phyloP scores from a whole-genome alignment of 1,140 invertebrate species.

The Cylas formicarius region DNA sequence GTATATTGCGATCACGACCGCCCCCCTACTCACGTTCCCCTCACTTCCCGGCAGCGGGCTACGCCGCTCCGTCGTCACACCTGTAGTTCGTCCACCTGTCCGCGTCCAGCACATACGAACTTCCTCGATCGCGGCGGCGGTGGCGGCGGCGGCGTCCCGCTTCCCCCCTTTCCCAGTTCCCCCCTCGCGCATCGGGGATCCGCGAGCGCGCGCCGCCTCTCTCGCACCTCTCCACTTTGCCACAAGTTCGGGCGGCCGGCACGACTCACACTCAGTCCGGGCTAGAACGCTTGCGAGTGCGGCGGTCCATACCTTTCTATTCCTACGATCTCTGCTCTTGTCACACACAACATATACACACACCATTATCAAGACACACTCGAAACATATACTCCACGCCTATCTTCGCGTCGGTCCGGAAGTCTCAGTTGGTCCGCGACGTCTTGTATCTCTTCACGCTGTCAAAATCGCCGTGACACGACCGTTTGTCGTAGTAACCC shows the following conservation, averaged over 20 bases:
- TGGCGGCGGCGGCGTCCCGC: conserved; percentile 2
- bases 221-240: conserved; percentile 5
- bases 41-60: too few relatives aligned
- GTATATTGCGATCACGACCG: too few relatives aligned
- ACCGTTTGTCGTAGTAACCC: background rate
- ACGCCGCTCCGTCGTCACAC: too few relatives aligned
- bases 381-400: too few relatives aligned
- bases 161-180: conserved; percentile 10
- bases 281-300: conserved; percentile 40
- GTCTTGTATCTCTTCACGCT: too few relatives aligned
- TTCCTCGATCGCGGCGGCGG: conserved; percentile 19
- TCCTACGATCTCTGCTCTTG: conserved; percentile 32
- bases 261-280: conserved; percentile 36
- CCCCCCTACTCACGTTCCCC: too few relatives aligned
- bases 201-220: conserved; percentile 12
- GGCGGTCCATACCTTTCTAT: conserved; percentile 36
- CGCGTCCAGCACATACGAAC: conserved; percentile 35
- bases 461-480: background rate
- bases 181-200: conserved; percentile 2
- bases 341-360: conserved; percentile 10
- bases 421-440: too few relatives aligned
- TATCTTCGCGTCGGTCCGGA: too few relatives aligned
- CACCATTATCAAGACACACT: too few relatives aligned
- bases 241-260: conserved; percentile 11
- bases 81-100: too few relatives aligned